Evolutionary conservation across 2,888 invertebrate species (phyloP).

Genomic region (Lepidocyrtoides sp.): DNA sequence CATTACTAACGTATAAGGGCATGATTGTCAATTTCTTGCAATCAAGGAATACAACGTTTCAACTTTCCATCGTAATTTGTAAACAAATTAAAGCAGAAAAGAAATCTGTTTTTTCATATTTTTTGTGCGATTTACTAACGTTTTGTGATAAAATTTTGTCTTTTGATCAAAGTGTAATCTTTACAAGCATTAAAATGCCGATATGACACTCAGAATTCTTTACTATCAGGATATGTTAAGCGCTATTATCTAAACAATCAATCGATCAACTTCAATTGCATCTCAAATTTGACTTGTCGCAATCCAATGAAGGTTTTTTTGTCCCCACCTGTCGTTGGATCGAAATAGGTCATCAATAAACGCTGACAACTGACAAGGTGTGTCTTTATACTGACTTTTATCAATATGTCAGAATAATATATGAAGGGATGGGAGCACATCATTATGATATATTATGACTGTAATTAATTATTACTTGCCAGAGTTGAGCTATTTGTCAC

Average conservation of each 20-base stretch:
- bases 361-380: slow-evolving; percentile 55
- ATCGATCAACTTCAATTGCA: background rate
- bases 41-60: background rate
- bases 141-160: background rate
- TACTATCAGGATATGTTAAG: background rate
- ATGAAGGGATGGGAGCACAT: background rate
- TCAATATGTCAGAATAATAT: background rate
- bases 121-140: background rate
- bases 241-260: background rate
- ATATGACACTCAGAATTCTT: background rate
- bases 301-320: slow-evolving; percentile 42
- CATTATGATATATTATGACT: too few species aligned
- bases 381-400: slow-evolving; percentile 1
- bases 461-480: too few species aligned
- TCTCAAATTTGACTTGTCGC: background rate
- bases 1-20: background rate
- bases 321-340: background rate
- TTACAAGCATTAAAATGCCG: background rate
- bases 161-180: background rate
- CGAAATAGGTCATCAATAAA: slow-evolving; percentile 68
- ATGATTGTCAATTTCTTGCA: background rate
- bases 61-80: background rate
- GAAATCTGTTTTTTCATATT: background rate
- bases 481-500: background rate
- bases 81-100: background rate